A percentile compares a stretch with the other conserved stretches of the same genome.
Evolutionary conservation across 2,113 vertebrate genomes (phyloP).

Genomic region (Speoplatyrhinus poulsoni): DNA sequence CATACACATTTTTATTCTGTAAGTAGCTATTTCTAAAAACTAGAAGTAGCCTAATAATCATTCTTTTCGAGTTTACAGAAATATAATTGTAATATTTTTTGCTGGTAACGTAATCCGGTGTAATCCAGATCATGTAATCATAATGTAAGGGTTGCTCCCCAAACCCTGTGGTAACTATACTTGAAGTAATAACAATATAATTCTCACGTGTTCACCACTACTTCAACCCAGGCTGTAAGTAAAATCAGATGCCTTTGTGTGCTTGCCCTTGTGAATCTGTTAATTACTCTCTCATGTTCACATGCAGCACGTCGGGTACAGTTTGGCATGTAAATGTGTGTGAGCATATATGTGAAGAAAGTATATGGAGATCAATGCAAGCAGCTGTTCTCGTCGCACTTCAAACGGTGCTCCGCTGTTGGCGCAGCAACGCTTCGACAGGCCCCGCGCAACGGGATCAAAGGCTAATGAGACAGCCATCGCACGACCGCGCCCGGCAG

Average conservation of each 20-base stretch:
- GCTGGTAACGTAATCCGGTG: too few species aligned
- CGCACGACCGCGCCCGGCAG: slow-evolving; percentile 68
- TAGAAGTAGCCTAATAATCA: too few species aligned
- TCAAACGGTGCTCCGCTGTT: slow-evolving; percentile 73
- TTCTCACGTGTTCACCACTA: slow-evolving; percentile 3
- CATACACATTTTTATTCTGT: too few species aligned
- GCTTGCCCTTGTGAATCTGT: slow-evolving; percentile 48
- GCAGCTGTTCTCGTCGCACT: slow-evolving; percentile 74
- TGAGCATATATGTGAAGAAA: slow-evolving; percentile 42
- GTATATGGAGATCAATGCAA: slow-evolving; percentile 75
- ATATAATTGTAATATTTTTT: too few species aligned
- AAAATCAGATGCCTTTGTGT: slow-evolving; percentile 56
- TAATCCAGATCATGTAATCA: too few species aligned
- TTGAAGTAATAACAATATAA: not conserved
- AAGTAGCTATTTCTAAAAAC: too few species aligned
- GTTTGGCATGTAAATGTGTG: not conserved
- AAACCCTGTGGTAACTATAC: not conserved
- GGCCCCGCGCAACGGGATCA: slow-evolving; percentile 68
- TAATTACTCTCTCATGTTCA: not conserved
- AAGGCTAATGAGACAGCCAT: slow-evolving; percentile 76
- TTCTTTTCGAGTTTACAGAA: too few species aligned
- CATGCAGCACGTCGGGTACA: slow-evolving; percentile 41
- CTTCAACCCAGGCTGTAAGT: slow-evolving; percentile 22
- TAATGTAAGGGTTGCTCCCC: too few species aligned
- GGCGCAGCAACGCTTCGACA: slow-evolving; percentile 64